Percentiles rank a stretch among this genome's conserved stretches.
phyloP scores from a whole-genome alignment of 2,888 invertebrate species.

The Vanessa cardui region DNA sequence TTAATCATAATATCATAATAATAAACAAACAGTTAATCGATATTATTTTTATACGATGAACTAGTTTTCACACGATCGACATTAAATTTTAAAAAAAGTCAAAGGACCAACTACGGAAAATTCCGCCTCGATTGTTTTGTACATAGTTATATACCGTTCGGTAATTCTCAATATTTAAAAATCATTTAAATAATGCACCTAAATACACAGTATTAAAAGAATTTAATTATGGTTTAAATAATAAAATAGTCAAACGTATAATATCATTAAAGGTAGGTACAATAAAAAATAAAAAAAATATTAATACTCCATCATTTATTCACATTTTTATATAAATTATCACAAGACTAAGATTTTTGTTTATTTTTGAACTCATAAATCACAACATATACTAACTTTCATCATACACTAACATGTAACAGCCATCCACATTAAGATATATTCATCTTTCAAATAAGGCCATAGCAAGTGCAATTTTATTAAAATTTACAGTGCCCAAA shows the following conservation, averaged over 20 bases:
- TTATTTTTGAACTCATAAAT: constrained; percentile 79
- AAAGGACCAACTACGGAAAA: too few relatives aligned
- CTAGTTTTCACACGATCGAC: too few relatives aligned
- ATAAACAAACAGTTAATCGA: too few relatives aligned
- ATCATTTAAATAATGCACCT: too few relatives aligned
- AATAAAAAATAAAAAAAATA: constrained; percentile 49
- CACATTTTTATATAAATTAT: constrained; percentile 81
- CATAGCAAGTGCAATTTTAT: constrained; percentile 62
- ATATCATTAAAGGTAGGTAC: constrained; percentile 22
- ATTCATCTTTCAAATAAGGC: constrained; percentile 72
- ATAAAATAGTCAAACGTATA: neutral
- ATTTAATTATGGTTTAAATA: neutral
- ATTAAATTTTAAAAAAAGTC: too few relatives aligned
- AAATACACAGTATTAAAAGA: too few relatives aligned
- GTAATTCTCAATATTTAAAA: too few relatives aligned
- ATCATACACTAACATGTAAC: constrained; percentile 70
- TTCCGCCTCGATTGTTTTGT: too few relatives aligned
- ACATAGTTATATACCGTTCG: too few relatives aligned
- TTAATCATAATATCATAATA: too few relatives aligned
- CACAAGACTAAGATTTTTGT: constrained; percentile 79
- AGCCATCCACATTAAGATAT: constrained; percentile 60
- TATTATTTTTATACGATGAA: too few relatives aligned
- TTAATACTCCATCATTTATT: constrained; percentile 80
- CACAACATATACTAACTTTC: constrained; percentile 76
- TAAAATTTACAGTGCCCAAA: constrained; percentile 46